Evolutionary conservation across 2,888 invertebrate species (phyloP), one percentile per base, ranked within the genome.

Genomic region (Calameuta pallipes): DNA sequence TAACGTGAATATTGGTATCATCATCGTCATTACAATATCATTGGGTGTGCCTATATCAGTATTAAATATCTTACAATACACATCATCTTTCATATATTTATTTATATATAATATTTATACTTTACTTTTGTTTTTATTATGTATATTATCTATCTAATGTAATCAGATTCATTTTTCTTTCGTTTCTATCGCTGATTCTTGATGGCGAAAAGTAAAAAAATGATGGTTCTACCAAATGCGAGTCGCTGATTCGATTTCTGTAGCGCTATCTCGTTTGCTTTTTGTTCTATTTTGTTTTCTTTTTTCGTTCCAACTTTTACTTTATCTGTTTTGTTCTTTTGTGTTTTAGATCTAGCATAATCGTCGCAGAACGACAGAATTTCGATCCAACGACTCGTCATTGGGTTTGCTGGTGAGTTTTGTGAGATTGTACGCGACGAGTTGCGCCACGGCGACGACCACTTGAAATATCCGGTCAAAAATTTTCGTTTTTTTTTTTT

Each of bases 351-450:
- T 75, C 4, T 13, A 11, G 23, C 9, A 23, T 23, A 23, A 23
- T 56, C 56, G 9, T 56, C 23, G 9, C 9, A 56, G 56, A 56
- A 1, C 56, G 6, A 56, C 56, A 80, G 77, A 77, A 74, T 79
- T 77, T 75, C 78, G 76, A 78, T 77, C 76, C 77, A 77, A 81
- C 78, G 80, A 81, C 82, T 81, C 79, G 80, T 76, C 81, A 80
- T 92, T 90, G 88, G 77, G 77, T 37, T 87, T 93, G 93, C 92
- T 93, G 81, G 76, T 93, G 91, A 93, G 90, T 93, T 56, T 91
- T 92, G 92, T 93, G 93, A 93, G 93, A 92, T 91, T 93, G 92
- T 85, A 92, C 84, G 90, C 90, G 91, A 89, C 91, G 88, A 88
- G 84, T 92, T 90, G 90, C 90, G 90, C 88, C 90, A 91, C 89